Base-by-base conservation (phyloP, 1,140 invertebrate species). In the Octopus sinensis region DNA sequence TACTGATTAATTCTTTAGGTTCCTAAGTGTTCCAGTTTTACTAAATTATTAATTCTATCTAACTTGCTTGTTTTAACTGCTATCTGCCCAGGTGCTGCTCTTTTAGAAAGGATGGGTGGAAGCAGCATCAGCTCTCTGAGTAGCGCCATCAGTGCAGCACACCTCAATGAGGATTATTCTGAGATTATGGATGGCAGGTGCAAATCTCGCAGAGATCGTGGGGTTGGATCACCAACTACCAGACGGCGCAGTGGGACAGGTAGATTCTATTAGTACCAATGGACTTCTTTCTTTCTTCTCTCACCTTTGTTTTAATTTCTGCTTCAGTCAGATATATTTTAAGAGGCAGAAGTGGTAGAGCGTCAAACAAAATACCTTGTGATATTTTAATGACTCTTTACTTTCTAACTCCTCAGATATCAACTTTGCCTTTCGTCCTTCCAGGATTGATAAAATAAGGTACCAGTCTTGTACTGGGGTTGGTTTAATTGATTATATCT, bases 101-200 rank as follows among this genome's bases (percentile, higher is more conserved):
- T 82, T 9, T 68, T 82, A 23, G 83, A 79, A 23, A 71, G 85
- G 78, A 53, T 83, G 82, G 94, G 95, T 88, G 94, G 94, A 79
- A 94, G 95, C 79, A 95, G 94, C 89, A 93, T 96, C 79, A 96
- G 95, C 89, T 96, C 95, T 89, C 93, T 96, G 81, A 95, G 95
- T 80, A 96, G 95, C 90, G 96, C 95, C 80, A 85, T 88, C 88
- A 94, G 93, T 87, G 93, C 93, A 79, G 93, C 93, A 53, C 93
- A 93, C 78, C 82, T 84, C 77, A 85, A 82, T 83, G 88, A 88
- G 56, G 87, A 88, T 12, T 85, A 84, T 23, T 87, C 86, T 13
- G 86, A 87, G 17, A n/a, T 43, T 76, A 76, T 83, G 5, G 84
- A 83, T 80, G 84, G 84, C 13, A 81, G 75, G 13, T 73, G 84